Evolutionary conservation across 2,888 invertebrate genomes (phyloP), one percentile per base, ranked within the genome.

Genomic region (Phalera bucephala): DNA sequence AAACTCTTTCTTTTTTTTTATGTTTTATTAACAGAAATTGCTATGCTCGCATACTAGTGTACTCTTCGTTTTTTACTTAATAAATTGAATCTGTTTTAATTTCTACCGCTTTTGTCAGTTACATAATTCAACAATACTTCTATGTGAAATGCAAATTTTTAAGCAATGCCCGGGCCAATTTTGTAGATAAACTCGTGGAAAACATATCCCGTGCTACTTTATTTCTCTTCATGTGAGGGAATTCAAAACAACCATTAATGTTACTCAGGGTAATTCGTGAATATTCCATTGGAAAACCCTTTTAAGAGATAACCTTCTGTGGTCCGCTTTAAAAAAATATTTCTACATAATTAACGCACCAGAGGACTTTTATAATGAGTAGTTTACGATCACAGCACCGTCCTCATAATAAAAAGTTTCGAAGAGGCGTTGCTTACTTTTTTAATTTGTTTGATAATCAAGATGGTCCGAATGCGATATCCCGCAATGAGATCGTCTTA

Each of bases 201-300:
- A 62, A 66, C 58, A 65, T 51, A 65, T 56, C 45, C 54, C 50
- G 47, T 48, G 14, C 14, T 11, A 50, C 50, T 67, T 64, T 63
- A 57, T 70, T 72, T 69, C 66, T 74, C 73, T 72, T 69, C 66
- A 76, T 74, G 67, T 70, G 67, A 61, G 76, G 69, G 74, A 73
- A 75, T 79, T 77, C 73, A 74, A 75, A 81, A 76, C 75, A 77
- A 73, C 70, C 78, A 75, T 79, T 68, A 74, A n/a, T n/a, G n/a
- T n/a, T n/a, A n/a, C 76, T 72, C 72, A 42, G 72, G 69, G 64
- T 70, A 70, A 71, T 74, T n/a, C 75, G 78, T 81, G 80, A 81
- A 81, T 82, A 81, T 82, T 81, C 70, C 72, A 79, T 72, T 61
- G 64, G 62, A 70, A 73, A 71, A 67, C 80, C 81, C 75, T 80